phyloP scores from a whole-genome alignment of 2,113 vertebrate species.

The Gobius niger region DNA sequence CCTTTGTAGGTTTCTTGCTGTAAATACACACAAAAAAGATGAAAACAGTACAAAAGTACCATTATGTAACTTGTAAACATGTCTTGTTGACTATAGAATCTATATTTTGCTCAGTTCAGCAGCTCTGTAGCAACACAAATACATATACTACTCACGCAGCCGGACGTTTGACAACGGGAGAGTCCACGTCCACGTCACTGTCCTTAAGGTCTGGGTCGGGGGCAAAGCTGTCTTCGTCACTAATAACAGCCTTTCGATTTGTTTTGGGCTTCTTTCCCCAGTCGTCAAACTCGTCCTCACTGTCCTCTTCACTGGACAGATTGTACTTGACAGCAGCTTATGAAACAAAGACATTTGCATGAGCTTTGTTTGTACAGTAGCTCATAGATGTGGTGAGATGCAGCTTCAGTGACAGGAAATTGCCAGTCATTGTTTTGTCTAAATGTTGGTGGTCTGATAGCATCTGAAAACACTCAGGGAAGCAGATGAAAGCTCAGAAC shows the following conservation, averaged over 20 bases:
- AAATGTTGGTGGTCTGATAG: conserved; percentile 12
- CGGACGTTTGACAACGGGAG: conserved; percentile 45
- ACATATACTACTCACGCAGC: conserved; percentile 56
- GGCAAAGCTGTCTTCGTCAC: conserved; percentile 54
- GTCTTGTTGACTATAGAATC: background rate
- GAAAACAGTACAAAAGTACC: background rate
- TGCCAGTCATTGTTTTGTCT: background rate
- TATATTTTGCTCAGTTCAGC: too few species aligned
- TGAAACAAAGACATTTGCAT: background rate
- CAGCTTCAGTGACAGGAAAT: conserved; percentile 22
- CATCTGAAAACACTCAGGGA: background rate
- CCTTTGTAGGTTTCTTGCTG: conserved; percentile 65
- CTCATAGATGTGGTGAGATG: background rate
- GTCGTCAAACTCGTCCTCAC: conserved; percentile 69
- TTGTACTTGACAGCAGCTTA: conserved; percentile 63
- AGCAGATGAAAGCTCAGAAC: background rate
- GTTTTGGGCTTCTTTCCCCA: conserved; percentile 37
- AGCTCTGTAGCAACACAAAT: too few species aligned
- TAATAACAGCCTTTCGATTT: conserved; percentile 24
- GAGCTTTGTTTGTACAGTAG: background rate
- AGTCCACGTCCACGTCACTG: conserved; percentile 54
- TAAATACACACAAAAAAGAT: background rate
- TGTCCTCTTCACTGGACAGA: conserved; percentile 55
- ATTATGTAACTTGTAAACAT: background rate
- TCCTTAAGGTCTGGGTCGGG: conserved; percentile 19